Evolutionary conservation across 2,888 invertebrate genomes (phyloP), one percentile per base, ranked within the genome.

Genomic region (Liodrosophila aerea): DNA sequence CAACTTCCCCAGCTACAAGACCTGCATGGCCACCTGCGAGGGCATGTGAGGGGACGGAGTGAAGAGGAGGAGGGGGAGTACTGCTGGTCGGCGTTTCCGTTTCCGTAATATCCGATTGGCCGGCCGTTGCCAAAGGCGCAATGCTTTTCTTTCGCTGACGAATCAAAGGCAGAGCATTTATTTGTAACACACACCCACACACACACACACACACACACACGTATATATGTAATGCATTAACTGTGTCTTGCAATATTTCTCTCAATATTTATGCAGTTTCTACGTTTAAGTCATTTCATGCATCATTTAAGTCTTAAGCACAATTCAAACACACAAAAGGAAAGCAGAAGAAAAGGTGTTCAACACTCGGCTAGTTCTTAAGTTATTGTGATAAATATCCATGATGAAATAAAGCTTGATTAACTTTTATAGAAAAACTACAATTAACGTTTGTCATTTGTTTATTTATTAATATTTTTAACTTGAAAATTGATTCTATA

Each of bases 1-100:
- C 76, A 92, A 92, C 67, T 92, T 92, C 81, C 68, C 88, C 53
- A 89, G 90, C 58, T 88, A 90, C 66, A 90, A 91, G 64, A 89
- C 90, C 49, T 92, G 92, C 74, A 89, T 91, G 89, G 87, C 88
- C 34, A 88, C 89, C 61, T 92, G 92, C 70, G 84, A 89, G 72
- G 91, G 91, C 77, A 88, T 88, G 88, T 88, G 73, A 69, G 18
- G 4, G 9, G 16, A 22, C 7, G 7, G 11, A 11, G 9, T 0
- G 11, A 27, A 13, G 4, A 3, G 34, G 11, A 4, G 33, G 34
- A 30, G 13, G 54, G 50, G 43, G 27, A 69, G 62, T 44, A 43
- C 69, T 53, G 66, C 67, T 58, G 64, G 62, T 78, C 64, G 73
- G 61, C 60, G 45, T 62, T 58, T 49, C 56, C 39, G 37, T 60